A percentile compares a stretch with the other conserved stretches of the same genome.
These are phyloP conservation scores for Allacma fusca DNA, from an alignment of 2,888 invertebrate genomes.

Conservation along the genomic window DNA sequence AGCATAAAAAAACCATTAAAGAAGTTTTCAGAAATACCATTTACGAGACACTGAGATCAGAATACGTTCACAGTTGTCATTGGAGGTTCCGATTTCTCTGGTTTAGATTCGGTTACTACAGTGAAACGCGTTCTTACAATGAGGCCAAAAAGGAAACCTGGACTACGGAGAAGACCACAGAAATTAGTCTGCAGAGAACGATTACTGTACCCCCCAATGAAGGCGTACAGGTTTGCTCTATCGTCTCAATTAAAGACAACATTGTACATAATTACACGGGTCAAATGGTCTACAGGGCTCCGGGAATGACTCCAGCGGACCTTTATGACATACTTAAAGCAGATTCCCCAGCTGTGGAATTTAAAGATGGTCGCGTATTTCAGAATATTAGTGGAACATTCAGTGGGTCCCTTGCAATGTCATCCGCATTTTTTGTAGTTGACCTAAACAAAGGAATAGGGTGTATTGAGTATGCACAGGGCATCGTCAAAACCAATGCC, in stretches of 20 bases:
- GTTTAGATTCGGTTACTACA: background rate
- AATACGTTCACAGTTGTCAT: background rate
- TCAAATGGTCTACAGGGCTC: background rate
- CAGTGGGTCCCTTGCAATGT: background rate
- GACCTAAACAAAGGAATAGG: background rate
- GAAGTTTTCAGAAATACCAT: background rate
- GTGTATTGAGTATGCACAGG: background rate
- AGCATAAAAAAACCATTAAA: background rate
- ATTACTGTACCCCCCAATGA: background rate
- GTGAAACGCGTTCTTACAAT: background rate
- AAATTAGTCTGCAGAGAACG: background rate
- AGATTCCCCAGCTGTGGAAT: background rate
- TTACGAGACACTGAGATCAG: background rate
- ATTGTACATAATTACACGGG: background rate
- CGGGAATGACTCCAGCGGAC: background rate
- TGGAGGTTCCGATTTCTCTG: background rate
- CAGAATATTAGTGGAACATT: background rate
- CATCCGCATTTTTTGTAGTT: background rate
- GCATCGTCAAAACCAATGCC: background rate
- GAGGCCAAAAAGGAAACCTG: background rate
- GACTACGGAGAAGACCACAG: slow-evolving; percentile 1
- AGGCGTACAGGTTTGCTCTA: background rate
- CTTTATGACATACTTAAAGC: background rate
- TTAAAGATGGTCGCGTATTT: background rate
- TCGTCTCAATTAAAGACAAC: background rate